phyloP scores from a whole-genome alignment of 2,888 invertebrate species.

The Rhimphoctona megacephalus region DNA sequence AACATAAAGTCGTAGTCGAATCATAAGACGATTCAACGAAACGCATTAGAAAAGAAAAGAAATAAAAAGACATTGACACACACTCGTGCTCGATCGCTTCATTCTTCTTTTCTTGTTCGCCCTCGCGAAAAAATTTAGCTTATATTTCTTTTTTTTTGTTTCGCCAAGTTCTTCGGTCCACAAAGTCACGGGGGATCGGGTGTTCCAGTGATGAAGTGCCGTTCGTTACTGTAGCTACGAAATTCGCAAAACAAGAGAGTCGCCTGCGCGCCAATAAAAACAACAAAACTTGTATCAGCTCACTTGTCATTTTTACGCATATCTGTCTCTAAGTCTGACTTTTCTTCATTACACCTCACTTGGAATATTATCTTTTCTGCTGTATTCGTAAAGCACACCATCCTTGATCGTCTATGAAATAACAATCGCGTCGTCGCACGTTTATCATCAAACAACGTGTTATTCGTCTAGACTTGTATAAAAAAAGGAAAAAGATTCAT shows the following conservation, averaged over 20 bases:
- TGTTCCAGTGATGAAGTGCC: slow-evolving; percentile 27
- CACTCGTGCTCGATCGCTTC: neutral
- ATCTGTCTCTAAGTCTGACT: neutral
- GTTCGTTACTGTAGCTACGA: slow-evolving; percentile 12
- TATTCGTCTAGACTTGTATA: slow-evolving; percentile 1
- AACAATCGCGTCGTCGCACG: neutral
- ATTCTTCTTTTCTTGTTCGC: neutral
- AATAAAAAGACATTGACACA: neutral
- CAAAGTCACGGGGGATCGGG: slow-evolving; percentile 19
- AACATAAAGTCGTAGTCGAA: neutral
- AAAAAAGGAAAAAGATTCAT: neutral
- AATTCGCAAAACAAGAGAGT: neutral
- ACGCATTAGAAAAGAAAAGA: neutral
- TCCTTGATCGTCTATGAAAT: neutral
- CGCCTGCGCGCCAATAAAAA: neutral
- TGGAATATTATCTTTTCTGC: neutral
- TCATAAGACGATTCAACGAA: neutral
- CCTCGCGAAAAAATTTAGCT: neutral
- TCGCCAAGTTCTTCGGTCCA: neutral
- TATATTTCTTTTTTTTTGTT: slow-evolving; percentile 3
- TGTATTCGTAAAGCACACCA: neutral
- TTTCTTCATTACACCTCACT: neutral
- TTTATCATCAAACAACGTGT: neutral
- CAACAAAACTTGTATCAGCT: neutral
- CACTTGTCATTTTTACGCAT: neutral